A percentile compares a stretch with the other conserved stretches of the same genome.
These are phyloP conservation scores for Papilio protenor DNA, from an alignment of 2,888 invertebrate genomes.

Conservation along the genomic window DNA sequence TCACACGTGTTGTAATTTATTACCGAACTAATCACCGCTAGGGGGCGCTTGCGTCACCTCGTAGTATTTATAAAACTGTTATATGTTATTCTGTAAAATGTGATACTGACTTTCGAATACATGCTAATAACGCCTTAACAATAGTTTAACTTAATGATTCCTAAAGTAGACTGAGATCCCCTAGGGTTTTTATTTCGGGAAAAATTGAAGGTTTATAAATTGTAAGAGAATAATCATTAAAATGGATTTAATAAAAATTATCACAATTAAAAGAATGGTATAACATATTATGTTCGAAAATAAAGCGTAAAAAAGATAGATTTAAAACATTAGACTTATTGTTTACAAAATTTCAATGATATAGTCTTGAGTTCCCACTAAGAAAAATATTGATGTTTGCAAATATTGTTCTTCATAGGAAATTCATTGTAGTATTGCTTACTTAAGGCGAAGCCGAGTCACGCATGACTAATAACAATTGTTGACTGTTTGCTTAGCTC, in stretches of 20 bases:
- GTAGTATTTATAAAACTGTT: slow-evolving; percentile 11
- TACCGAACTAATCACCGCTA: slow-evolving; percentile 32
- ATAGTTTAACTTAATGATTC: too few species aligned
- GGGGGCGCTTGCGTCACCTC: slow-evolving; percentile 25
- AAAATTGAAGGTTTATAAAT: too few species aligned
- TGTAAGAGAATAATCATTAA: too few species aligned
- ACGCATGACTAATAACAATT: slow-evolving; percentile 35
- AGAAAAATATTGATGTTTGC: neutral
- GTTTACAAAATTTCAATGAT: neutral
- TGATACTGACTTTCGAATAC: neutral
- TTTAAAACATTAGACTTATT: neutral
- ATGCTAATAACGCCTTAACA: neutral
- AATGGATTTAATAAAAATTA: too few species aligned
- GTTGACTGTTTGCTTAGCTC: neutral
- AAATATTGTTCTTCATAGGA: neutral
- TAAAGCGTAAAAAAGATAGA: too few species aligned
- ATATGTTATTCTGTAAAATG: neutral
- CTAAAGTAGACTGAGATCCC: too few species aligned
- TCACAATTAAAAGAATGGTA: too few species aligned
- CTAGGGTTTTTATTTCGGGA: too few species aligned
- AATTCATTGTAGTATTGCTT: neutral
- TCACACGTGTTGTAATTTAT: slow-evolving; percentile 40
- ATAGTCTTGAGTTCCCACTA: neutral
- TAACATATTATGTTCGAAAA: too few species aligned
- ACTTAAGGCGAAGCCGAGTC: slow-evolving; percentile 20